Base-by-base conservation (phyloP, 2,113 vertebrate genomes). In the Serinus canaria region DNA sequence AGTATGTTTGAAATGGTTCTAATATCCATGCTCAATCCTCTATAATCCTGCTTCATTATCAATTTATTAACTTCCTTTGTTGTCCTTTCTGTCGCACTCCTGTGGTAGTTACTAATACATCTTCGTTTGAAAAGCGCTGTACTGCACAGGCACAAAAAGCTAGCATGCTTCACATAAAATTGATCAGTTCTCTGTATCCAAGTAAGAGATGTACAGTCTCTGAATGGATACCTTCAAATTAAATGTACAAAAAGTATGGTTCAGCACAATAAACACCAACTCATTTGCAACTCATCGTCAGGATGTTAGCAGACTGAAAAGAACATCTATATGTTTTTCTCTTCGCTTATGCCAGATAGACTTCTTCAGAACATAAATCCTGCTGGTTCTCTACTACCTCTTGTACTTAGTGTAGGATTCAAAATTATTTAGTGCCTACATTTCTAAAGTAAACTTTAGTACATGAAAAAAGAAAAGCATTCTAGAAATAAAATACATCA, bases 21-120 rank as follows among this genome's bases (percentile, higher is more conserved):
- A 93, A 96, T 94, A 91, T 83, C 64, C 79, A 83, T 50, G 92
- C 80, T 90, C 88, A 96, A 89, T 93, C 92, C 79, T 81, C 64
- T 78, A 64, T 92, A 96, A 96, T 96, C 93, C 76, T n/a, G 58
- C 80, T 92, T 94, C 79, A 96, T 94, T 89, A 94, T 81, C 85
- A 81, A 94, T 94, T 96, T 95, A 92, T 97, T 96, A 97, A 73
- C 76, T 93, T 90, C 49, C 77, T 94, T 92, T 85, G 79, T 91
- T 89, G 83, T 89, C 74, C 89, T 77, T 88, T 93, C 72, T 46
- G 83, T 90, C 93, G 90, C 47, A 15, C 79, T 94, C 35, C 88
- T 68, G 76, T 68, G 44, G 58, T 58, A 88, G 75, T 81, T 55
- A 47, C 64, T 69, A 56, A 89, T 17, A 78, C 12, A 75, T 56